phyloP scores from a whole-genome alignment of 37 sponge, comb jelly and placozoan species.

The Chondrosia reniformis region DNA sequence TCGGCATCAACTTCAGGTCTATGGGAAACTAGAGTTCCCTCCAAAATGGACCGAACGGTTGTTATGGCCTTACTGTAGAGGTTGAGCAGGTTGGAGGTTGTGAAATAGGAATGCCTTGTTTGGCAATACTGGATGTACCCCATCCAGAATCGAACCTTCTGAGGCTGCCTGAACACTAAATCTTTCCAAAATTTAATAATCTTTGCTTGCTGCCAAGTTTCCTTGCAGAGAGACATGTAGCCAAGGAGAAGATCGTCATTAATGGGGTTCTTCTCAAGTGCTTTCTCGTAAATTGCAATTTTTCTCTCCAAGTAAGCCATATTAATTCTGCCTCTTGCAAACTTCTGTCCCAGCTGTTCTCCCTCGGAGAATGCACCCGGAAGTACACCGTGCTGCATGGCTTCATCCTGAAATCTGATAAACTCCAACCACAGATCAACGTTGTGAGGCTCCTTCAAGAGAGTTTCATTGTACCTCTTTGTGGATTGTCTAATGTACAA shows the following conservation, averaged over 20 bases:
- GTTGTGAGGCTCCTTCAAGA: constrained; percentile 61
- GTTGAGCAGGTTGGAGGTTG: constrained; percentile 22
- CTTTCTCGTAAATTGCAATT: constrained; percentile 78
- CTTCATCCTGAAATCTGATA: constrained; percentile 57
- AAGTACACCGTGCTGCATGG: constrained; percentile 27
- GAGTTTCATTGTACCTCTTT: constrained; percentile 34
- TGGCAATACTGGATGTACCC: constrained; percentile 68
- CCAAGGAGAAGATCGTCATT: constrained; percentile 59
- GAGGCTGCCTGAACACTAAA: constrained; percentile 66
- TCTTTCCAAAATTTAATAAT: constrained; percentile 72
- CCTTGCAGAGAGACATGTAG: constrained; percentile 54
- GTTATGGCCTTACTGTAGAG: constrained; percentile 59
- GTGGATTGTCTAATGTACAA: constrained; percentile 28
- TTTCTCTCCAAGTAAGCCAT: constrained; percentile 69
- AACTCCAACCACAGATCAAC: constrained; percentile 75
- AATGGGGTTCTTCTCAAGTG: constrained; percentile 69
- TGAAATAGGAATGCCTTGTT: constrained; percentile 51
- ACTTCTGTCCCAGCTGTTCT: background rate
- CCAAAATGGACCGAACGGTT: constrained; percentile 53
- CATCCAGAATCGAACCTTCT: constrained; percentile 59
- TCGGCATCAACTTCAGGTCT: constrained; percentile 41
- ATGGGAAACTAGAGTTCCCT: constrained; percentile 72
- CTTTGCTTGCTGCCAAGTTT: constrained; percentile 59
- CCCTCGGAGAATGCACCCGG: background rate
- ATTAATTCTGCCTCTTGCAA: background rate